phyloP scores from a whole-genome alignment of 2,797 vertebrate species.

The Bradypodion pumilum region DNA sequence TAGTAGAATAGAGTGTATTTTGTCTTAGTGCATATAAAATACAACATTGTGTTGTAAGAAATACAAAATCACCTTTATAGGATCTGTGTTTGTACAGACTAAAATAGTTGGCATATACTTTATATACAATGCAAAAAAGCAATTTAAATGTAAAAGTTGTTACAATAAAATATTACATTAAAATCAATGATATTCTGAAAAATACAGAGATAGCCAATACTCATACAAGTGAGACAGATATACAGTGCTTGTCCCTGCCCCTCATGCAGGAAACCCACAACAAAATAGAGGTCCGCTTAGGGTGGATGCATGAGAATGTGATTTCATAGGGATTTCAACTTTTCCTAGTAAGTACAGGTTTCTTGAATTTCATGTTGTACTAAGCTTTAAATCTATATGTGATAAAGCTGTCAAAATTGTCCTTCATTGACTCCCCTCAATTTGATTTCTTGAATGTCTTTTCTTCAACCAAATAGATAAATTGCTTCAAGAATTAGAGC shows the following conservation, averaged over 20 bases:
- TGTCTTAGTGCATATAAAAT: not conserved
- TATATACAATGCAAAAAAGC: not conserved
- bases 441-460: not conserved
- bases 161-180: not conserved
- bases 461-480: slow-evolving; percentile 21
- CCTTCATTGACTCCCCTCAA: not conserved
- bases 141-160: slow-evolving; percentile 9
- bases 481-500: slow-evolving; percentile 1
- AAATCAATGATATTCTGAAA: not conserved
- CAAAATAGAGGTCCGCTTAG: not conserved
- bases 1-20: not conserved
- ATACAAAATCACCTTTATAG: not conserved
- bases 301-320: not conserved
- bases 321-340: not conserved
- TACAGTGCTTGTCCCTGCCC: too few species aligned
- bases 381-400: not conserved
- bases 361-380: slow-evolving; percentile 8
- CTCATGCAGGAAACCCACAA: not conserved
- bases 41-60: not conserved
- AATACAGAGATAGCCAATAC: not conserved
- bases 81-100: not conserved
- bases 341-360: slow-evolving; percentile 5
- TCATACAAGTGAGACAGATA: not conserved
- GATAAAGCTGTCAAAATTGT: not conserved
- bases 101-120: not conserved